Evolutionary conservation across 1,140 invertebrate genomes (phyloP).

Genomic region (Brachionus asplanchnoidis): DNA sequence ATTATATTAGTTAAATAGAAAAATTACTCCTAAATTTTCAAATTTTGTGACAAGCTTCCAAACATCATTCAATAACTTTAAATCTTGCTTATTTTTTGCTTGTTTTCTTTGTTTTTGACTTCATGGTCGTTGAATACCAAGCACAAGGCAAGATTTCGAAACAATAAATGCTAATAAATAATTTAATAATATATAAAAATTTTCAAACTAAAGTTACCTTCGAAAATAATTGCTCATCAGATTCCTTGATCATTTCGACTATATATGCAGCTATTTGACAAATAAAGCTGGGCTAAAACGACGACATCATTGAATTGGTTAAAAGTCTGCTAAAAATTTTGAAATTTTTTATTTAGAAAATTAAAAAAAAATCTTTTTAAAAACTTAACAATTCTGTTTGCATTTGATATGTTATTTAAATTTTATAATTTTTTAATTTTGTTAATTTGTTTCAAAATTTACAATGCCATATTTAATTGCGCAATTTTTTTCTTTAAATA

Average conservation of each 20-base stretch:
- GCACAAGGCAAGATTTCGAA: constrained; percentile 59
- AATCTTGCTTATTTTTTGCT: constrained; percentile 47
- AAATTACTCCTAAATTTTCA: constrained; percentile 59
- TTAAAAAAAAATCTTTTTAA: not conserved
- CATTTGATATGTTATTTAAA: too few relatives aligned
- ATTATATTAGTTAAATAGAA: not conserved
- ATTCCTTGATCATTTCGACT: constrained; percentile 67
- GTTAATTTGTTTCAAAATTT: too few relatives aligned
- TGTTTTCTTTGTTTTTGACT: constrained; percentile 52
- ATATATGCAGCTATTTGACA: constrained; percentile 69
- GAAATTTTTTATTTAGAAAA: not conserved
- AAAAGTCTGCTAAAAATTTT: constrained; percentile 68
- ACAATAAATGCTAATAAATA: constrained; percentile 53
- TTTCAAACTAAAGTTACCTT: constrained; percentile 49
- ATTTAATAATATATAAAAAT: not conserved
- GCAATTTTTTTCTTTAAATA: too few relatives aligned
- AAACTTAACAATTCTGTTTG: constrained; percentile 27
- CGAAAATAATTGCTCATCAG: constrained; percentile 58
- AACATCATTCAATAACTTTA: constrained; percentile 67
- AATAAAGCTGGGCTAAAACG: constrained; percentile 73
- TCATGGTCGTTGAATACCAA: constrained; percentile 46
- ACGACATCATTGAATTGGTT: constrained; percentile 73
- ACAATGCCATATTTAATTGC: too few relatives aligned
- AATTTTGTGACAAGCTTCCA: constrained; percentile 71
- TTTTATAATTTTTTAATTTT: too few relatives aligned